Evolutionary conservation across 2,797 vertebrate genomes (phyloP).

Genomic region (Eidolon dupreanum): DNA sequence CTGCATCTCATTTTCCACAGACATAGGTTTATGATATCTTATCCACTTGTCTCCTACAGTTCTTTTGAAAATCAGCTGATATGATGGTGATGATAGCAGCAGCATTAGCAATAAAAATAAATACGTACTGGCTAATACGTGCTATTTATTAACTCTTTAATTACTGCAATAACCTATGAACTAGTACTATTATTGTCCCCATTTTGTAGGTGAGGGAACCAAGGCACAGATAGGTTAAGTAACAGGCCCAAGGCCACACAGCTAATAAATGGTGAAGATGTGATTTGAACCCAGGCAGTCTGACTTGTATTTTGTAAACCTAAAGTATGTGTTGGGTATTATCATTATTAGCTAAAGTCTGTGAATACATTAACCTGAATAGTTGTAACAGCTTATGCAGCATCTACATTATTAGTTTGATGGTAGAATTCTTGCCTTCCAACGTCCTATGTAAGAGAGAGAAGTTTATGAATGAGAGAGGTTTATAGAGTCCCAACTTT

Average conservation of each 20-base stretch:
- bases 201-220: neutral
- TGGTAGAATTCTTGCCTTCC: constrained; percentile 5
- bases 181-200: neutral
- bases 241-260: neutral
- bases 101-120: neutral
- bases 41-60: too few species aligned
- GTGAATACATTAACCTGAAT: neutral
- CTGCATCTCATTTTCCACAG: neutral
- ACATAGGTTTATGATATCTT: neutral
- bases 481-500: neutral
- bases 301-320: neutral
- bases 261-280: neutral
- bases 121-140: neutral
- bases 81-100: neutral
- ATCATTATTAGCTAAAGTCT: neutral
- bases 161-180: neutral
- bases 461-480: neutral
- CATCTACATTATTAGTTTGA: neutral
- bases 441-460: neutral
- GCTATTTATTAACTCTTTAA: neutral
- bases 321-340: neutral
- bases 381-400: neutral
- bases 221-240: neutral
- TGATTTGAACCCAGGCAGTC: neutral
- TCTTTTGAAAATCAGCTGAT: neutral